Conservation (phyloP, 1,140 invertebrate genomes). For the Physella acuta region DNA sequence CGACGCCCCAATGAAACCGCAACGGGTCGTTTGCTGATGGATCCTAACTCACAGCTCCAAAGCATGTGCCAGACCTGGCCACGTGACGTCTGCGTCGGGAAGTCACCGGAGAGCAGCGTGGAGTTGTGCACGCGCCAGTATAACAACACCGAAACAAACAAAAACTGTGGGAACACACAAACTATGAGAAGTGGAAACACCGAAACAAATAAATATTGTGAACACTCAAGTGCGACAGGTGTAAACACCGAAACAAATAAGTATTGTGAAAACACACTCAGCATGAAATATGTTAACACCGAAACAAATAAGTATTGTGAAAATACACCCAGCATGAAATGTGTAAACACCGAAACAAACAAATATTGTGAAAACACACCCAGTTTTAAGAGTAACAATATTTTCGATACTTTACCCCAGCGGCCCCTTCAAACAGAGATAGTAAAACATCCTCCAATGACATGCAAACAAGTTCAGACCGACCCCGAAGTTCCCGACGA, state of each 20-base stretch:
- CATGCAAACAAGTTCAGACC: neutral
- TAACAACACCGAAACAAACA: neutral
- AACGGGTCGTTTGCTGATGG: neutral
- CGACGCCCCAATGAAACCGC: no score
- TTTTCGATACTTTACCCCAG: no score
- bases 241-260: neutral
- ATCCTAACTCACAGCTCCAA: neutral
- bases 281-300: neutral
- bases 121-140: neutral
- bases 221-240: neutral
- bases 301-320: neutral
- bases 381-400: no score
- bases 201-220: neutral
- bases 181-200: no score
- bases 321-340: neutral
- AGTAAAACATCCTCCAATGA: neutral
- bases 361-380: no score
- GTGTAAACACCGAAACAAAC: neutral
- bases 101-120: neutral
- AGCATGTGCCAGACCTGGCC: slow-evolving; percentile 7
- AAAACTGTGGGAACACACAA: neutral
- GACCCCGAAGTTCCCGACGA: neutral
- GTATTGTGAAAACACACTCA: no score
- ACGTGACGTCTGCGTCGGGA: neutral
- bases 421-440: neutral